phyloP scores from a whole-genome alignment of 2,113 vertebrate genomes.

The Zapornia atra region DNA sequence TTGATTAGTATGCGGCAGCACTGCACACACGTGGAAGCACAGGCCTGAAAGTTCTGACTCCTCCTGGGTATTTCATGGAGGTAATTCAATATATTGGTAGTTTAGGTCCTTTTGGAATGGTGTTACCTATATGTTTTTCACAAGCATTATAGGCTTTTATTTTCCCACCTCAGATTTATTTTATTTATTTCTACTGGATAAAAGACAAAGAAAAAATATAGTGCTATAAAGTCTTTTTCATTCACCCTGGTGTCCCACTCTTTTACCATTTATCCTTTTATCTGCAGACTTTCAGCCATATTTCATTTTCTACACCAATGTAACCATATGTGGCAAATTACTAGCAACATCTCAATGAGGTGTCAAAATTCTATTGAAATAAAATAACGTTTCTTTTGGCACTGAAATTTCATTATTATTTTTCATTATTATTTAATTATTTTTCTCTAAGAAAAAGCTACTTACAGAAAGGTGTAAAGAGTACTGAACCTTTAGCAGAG shows the following conservation, averaged over 20 bases:
- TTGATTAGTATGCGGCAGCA: fast-evolving
- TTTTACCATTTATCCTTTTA: neutral
- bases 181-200: neutral
- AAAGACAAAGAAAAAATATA: neutral
- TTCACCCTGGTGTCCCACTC: neutral
- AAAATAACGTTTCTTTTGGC: neutral
- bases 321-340: neutral
- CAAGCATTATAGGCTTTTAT: neutral
- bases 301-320: neutral
- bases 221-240: neutral
- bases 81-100: neutral
- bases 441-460: neutral
- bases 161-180: neutral
- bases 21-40: neutral
- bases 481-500: neutral
- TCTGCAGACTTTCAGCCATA: neutral
- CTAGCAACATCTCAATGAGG: neutral
- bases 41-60: neutral
- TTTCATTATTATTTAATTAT: neutral
- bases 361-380: neutral
- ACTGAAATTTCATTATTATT: neutral
- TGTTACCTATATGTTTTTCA: neutral
- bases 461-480: neutral
- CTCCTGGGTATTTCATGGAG: neutral
- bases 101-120: neutral